Base-by-base conservation (phyloP, 2,113 vertebrate species). In the Acinonyx jubatus region DNA sequence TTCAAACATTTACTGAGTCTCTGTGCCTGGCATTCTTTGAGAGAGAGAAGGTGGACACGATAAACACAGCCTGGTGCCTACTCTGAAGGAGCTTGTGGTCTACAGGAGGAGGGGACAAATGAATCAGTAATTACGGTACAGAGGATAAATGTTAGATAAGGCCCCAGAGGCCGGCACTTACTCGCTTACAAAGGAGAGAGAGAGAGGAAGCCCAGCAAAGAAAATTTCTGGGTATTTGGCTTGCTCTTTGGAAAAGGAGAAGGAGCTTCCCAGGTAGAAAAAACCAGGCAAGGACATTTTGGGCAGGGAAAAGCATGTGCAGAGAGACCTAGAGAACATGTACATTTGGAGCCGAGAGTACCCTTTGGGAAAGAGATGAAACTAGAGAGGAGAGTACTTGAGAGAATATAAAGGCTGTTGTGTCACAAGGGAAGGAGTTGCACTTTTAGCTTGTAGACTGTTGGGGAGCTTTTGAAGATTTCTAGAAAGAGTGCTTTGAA, bases 401-500 rank as follows among this genome's bases (percentile, higher is more conserved):
- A 36, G 50, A 83, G 92, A 31, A 36, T 91, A 61, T 16, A 36
- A 23, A 82, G 45, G 23, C 61, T 1, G 0, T 76, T 94, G 16
- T 69, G 36, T 92, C 15, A 61, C 4, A 41, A 48, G 71, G 31
- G 8, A n/a, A 45, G 48, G 48, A 82, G 27, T 65, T 92, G 73
- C 57, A 48, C 50, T 95, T 82, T 84, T 61, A 50, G 15, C 19
- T 92, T 61, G 1, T 33, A 82, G 55, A 52, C 65, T 83, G 2
- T 68, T 38, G 52, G 36, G 79, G 33, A 97, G 27, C 45, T 57
- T 95, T 61, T 88, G 80, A 85, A 96, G 76, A 41, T 90, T 94
- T 94, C 66, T 96, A 31, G 74, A 89, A 83, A 80, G 94, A 89
- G 31, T 27, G 29, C 73, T 97, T 85, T 86, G 82, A 95, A 50